A percentile compares a stretch with the other conserved stretches of the same genome.
Conservation (phyloP, 1,140 invertebrate species). For the Holotrichia oblita region DNA sequence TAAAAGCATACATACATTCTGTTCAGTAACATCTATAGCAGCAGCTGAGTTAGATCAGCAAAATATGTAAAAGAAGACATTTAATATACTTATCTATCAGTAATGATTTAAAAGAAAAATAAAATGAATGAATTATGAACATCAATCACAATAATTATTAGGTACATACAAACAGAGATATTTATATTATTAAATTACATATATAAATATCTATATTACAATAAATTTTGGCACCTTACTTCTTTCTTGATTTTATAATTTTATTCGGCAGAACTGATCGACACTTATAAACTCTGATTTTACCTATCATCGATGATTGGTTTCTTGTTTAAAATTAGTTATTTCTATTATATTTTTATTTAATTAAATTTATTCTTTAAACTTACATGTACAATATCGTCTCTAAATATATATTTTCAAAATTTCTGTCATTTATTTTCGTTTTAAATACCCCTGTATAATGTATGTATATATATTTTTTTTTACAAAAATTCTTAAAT, state of each 20-base stretch:
- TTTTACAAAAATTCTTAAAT: neutral
- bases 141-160: constrained; percentile 11
- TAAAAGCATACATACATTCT: too few species aligned
- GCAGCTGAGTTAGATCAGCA: too few species aligned
- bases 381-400: neutral
- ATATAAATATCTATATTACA: constrained; percentile 12
- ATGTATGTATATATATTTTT: neutral
- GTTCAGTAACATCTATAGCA: too few species aligned
- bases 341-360: neutral
- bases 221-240: constrained; percentile 24
- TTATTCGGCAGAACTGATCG: neutral
- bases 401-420: neutral
- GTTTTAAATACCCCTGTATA: constrained; percentile 14
- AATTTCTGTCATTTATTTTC: constrained; percentile 1
- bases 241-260: neutral
- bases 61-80: too few species aligned
- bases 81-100: too few species aligned
- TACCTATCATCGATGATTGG: constrained; percentile 7
- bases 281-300: neutral
- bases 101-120: neutral
- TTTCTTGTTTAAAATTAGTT: neutral
- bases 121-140: neutral
- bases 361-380: neutral
- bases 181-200: constrained; percentile 18
- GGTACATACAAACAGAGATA: constrained; percentile 22